Percentiles rank a stretch among this genome's conserved stretches.
These are phyloP conservation scores for Xenopus petersii DNA, from an alignment of 2,797 vertebrate genomes.

Conservation along the genomic window DNA sequence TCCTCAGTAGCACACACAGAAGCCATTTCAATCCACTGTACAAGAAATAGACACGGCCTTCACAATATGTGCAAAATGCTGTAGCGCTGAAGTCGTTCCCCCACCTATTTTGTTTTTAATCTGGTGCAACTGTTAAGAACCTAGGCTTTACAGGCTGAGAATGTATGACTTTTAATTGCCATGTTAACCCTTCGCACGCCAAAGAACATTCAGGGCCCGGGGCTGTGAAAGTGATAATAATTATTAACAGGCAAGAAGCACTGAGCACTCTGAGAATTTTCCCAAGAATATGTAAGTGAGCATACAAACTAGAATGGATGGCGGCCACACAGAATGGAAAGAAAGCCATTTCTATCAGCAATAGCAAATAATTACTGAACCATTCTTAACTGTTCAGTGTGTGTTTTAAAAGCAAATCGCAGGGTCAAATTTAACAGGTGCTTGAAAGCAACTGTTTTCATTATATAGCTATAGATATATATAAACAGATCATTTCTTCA, in stretches of 20 bases:
- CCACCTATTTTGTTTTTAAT: neutral
- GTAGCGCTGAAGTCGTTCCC: neutral
- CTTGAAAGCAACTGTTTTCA: no score
- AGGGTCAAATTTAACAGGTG: no score
- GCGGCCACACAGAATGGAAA: no score
- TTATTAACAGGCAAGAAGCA: neutral
- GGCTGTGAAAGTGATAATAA: neutral
- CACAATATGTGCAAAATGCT: neutral
- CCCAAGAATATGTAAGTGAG: neutral
- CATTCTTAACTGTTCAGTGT: no score
- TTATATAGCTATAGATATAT: no score
- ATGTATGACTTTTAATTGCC: neutral
- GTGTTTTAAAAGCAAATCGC: no score
- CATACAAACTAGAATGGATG: neutral
- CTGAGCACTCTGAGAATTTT: neutral
- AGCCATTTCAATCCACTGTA: neutral
- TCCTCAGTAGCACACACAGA: slow-evolving; percentile 5
- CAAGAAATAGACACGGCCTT: neutral
- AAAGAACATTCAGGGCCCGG: neutral
- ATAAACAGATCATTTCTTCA: no score
- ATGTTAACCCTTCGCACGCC: neutral
- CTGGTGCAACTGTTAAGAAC: neutral
- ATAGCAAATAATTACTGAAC: no score
- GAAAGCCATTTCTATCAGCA: no score
- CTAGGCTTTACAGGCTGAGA: neutral